phyloP scores from a whole-genome alignment of 2,888 invertebrate genomes.

The Leucoptera coffeella region DNA sequence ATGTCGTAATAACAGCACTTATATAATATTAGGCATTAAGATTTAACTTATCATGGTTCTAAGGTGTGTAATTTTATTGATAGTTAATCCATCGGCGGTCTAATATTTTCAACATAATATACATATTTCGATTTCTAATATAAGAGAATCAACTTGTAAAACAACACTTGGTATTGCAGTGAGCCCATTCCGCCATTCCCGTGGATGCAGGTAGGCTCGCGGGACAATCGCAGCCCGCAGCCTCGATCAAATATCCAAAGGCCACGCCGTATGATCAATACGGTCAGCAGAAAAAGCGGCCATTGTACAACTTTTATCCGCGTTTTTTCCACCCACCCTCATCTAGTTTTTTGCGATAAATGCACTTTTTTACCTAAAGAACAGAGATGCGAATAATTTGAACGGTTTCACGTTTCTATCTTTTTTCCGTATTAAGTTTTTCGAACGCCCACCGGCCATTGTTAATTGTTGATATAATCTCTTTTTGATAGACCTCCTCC shows the following conservation, averaged over 20 bases:
- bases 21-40: too few species aligned
- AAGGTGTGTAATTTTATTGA: too few species aligned
- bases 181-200: too few species aligned
- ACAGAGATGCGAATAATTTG: conserved; percentile 52
- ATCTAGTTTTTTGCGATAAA: conserved; percentile 45
- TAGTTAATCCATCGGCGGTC: too few species aligned
- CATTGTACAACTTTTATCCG: conserved; percentile 43
- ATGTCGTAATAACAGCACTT: too few species aligned
- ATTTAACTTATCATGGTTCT: too few species aligned
- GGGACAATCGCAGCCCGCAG: conserved; percentile 1
- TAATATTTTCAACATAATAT: too few species aligned
- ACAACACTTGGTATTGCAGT: too few species aligned
- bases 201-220: conserved; percentile 6
- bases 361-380: conserved; percentile 44
- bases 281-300: conserved; percentile 28
- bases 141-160: too few species aligned
- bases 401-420: conserved; percentile 47
- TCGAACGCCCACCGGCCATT: conserved; percentile 38
- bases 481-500: conserved; percentile 44
- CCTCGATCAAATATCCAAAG: neutral
- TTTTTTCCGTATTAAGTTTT: too few species aligned
- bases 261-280: neutral
- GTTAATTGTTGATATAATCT: conserved; percentile 47
- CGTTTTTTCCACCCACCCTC: conserved; percentile 34
- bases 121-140: too few species aligned